Base-by-base conservation (phyloP, 2,888 invertebrate genomes). In the Microctonus aethiopoides region DNA sequence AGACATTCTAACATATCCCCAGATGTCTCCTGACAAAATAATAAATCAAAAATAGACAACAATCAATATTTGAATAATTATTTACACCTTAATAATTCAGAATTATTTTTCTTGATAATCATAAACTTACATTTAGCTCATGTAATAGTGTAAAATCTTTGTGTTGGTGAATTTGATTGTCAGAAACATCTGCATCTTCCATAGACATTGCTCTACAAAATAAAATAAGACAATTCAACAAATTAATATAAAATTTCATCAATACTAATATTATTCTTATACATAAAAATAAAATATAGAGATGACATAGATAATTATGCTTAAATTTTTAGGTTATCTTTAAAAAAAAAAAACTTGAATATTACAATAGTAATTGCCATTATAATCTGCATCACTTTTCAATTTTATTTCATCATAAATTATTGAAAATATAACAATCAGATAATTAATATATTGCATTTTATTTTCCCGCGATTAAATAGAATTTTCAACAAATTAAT, bases 1-100 rank as follows among this genome's bases (percentile, higher is more conserved):
- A 85, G 71, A 74, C 80, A 81, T 64, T 80, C 82, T 65, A 84
- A 74, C 56, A 82, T 78, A 69, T 84, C 80, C 13, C 76, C 70
- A 3, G 81, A 73, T 71, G 69, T 78, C 39, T 74, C 78, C 84
- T 85, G 61, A 46, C 69, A 56, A n/a, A n/a, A n/a, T n/a, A n/a
- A n/a, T n/a, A n/a, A n/a, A n/a, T n/a, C n/a, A n/a, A n/a, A n/a
- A n/a, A n/a, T n/a, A n/a, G n/a, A n/a, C n/a, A n/a, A 24, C 11
- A 61, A 22, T 9, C 16, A 57, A 46, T 13, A 59, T 1, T 51
- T 34, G 22, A 36, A 11, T 5, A 6, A 7, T 54, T 36, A 7
- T 36, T 36, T 16, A 1, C 5, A 36, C 6, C 1, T 24, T 0
- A 36, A 54, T 54, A 16, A 36, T 32, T 56, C 9, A 13, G 24